Conservation (phyloP, 2,888 invertebrate genomes). For the Callinectes sapidus region DNA sequence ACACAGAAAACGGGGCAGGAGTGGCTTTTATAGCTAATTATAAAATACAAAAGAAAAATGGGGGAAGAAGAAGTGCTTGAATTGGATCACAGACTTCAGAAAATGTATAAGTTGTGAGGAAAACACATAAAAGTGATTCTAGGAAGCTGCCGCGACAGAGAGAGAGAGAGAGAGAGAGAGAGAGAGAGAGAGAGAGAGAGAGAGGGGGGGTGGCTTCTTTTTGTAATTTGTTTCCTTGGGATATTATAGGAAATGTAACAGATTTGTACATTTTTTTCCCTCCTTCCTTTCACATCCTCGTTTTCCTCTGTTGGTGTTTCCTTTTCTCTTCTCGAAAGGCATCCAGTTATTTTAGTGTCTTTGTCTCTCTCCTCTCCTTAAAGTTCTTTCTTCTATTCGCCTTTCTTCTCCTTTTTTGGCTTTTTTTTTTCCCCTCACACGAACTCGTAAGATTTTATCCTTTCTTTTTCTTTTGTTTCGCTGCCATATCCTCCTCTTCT, state of each 20-base stretch:
- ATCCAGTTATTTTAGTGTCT: neutral
- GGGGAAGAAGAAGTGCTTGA: neutral
- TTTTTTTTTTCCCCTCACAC: neutral
- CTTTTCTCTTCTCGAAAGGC: neutral
- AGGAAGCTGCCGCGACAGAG: neutral
- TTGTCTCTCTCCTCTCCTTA: neutral
- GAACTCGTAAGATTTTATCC: neutral
- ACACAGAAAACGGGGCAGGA: neutral
- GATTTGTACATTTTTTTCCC: neutral
- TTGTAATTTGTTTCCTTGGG: no score
- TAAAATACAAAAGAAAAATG: neutral
- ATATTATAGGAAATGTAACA: no score
- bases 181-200: slow-evolving; percentile 1
- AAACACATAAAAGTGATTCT: slow-evolving; percentile 7
- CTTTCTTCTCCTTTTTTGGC: neutral
- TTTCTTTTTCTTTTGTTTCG: neutral
- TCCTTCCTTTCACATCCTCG: neutral
- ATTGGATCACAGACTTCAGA: slow-evolving; percentile 15
- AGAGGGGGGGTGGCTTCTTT: neutral
- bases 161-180: slow-evolving; percentile 1
- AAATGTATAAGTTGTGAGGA: slow-evolving; percentile 17
- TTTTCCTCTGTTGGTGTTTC: neutral
- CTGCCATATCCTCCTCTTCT: neutral
- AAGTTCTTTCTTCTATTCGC: neutral
- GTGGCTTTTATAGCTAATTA: neutral